phyloP scores from a whole-genome alignment of 2,113 vertebrate species.

The Embiotoca jacksoni region DNA sequence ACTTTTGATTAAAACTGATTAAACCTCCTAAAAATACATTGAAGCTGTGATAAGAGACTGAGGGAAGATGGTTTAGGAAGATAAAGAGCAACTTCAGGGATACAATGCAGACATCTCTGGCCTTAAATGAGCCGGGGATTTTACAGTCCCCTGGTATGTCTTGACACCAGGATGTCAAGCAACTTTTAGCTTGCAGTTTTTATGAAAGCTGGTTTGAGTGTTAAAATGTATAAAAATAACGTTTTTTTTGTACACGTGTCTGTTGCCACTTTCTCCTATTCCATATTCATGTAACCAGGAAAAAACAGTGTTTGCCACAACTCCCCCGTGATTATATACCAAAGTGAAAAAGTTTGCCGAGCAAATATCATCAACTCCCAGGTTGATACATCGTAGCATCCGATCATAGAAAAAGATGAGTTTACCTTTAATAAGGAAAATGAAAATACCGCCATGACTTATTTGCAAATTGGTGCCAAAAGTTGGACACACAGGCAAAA shows the following conservation, averaged over 20 bases:
- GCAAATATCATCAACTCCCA: too few species aligned
- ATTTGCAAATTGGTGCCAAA: not conserved
- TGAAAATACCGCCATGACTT: not conserved
- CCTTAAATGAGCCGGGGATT: not conserved
- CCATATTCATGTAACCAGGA: not conserved
- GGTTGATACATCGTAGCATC: not conserved
- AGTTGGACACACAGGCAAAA: too few species aligned
- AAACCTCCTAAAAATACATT: constrained; percentile 17
- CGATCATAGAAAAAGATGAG: not conserved
- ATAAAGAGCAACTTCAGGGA: not conserved
- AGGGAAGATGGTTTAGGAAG: not conserved
- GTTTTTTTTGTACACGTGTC: too few species aligned
- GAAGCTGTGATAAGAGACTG: not conserved
- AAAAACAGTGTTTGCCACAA: not conserved
- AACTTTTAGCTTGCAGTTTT: too few species aligned
- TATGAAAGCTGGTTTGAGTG: not conserved
- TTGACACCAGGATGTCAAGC: not conserved
- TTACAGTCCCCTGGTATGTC: not conserved
- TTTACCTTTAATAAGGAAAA: not conserved
- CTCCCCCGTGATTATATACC: too few species aligned
- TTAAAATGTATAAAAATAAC: not conserved
- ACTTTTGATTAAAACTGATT: not conserved
- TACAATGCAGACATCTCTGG: not conserved
- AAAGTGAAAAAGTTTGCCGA: too few species aligned
- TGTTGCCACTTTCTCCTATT: not conserved